A percentile compares a stretch with the other conserved stretches of the same genome.
Evolutionary conservation across 2,113 vertebrate species (phyloP).

Genomic region (Deroptyus accipitrinus): DNA sequence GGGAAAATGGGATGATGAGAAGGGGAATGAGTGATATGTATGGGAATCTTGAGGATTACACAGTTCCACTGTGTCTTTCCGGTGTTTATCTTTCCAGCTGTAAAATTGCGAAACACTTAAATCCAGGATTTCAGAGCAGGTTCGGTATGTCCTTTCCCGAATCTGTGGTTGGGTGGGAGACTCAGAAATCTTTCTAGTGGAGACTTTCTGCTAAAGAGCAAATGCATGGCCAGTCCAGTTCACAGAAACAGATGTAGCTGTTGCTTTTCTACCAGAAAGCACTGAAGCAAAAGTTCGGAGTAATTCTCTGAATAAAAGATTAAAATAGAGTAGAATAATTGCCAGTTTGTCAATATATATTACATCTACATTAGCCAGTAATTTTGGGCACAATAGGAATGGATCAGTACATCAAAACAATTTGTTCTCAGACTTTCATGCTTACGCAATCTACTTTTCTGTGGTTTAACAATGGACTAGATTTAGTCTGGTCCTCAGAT

Average conservation of each 20-base stretch:
- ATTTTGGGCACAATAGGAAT: neutral
- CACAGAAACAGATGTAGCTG: slow-evolving; percentile 1
- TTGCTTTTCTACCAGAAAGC: neutral
- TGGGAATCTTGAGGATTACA: slow-evolving; percentile 17
- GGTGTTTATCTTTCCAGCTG: slow-evolving; percentile 59
- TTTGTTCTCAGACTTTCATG: neutral
- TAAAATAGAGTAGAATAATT: neutral
- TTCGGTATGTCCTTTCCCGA: slow-evolving; percentile 34
- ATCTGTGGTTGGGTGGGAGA: neutral
- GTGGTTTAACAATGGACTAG: neutral
- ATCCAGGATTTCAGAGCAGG: slow-evolving; percentile 15
- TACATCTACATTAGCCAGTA: neutral
- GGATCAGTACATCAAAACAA: neutral
- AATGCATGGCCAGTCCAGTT: neutral
- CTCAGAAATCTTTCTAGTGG: neutral
- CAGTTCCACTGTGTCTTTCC: neutral
- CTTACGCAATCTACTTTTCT: neutral
- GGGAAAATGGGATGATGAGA: neutral
- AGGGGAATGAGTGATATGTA: neutral
- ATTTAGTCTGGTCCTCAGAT: neutral
- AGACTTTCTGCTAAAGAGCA: slow-evolving; percentile 51
- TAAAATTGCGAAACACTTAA: neutral
- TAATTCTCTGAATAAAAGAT: neutral
- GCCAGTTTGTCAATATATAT: neutral
- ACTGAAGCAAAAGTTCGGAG: neutral